Percentiles rank a stretch among this genome's conserved stretches.
Conservation (phyloP, 2,797 vertebrate species). For the Mareca strepera region DNA sequence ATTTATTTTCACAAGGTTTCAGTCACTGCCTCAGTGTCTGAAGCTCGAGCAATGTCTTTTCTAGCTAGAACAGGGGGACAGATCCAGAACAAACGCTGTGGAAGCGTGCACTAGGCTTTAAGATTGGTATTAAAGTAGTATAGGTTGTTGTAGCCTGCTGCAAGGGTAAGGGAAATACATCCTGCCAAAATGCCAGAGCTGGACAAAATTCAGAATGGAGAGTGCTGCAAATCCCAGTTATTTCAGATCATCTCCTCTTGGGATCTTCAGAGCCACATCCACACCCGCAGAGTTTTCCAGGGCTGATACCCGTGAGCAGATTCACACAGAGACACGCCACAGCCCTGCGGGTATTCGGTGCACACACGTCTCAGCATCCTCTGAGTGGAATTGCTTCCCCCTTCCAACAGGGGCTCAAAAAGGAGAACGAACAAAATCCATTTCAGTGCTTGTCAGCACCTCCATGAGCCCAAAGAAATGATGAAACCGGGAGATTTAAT, state of each 20-base stretch:
- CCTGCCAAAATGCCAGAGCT: neutral
- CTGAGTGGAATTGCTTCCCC: neutral
- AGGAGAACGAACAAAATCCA: neutral
- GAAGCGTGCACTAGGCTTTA: neutral
- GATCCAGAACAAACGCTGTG: neutral
- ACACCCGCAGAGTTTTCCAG: constrained; percentile 14
- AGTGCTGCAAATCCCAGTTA: neutral
- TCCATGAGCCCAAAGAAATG: neutral
- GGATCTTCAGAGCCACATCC: neutral
- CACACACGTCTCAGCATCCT: neutral
- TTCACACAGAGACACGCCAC: too few relatives aligned
- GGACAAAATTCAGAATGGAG: neutral
- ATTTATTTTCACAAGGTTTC: too few relatives aligned
- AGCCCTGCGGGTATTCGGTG: neutral
- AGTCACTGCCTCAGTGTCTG: too few relatives aligned
- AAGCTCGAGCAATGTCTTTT: neutral
- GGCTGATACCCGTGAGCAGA: neutral
- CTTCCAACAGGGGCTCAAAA: neutral
- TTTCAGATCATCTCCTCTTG: neutral
- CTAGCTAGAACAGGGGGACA: neutral
- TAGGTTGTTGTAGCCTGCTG: neutral
- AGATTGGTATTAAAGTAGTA: neutral
- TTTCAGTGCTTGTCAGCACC: neutral
- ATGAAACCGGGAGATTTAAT: neutral
- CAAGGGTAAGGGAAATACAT: neutral